Evolutionary conservation across 2,797 vertebrate genomes (phyloP), one percentile per base, ranked within the genome.

Genomic region (Cottoperca gobio): DNA sequence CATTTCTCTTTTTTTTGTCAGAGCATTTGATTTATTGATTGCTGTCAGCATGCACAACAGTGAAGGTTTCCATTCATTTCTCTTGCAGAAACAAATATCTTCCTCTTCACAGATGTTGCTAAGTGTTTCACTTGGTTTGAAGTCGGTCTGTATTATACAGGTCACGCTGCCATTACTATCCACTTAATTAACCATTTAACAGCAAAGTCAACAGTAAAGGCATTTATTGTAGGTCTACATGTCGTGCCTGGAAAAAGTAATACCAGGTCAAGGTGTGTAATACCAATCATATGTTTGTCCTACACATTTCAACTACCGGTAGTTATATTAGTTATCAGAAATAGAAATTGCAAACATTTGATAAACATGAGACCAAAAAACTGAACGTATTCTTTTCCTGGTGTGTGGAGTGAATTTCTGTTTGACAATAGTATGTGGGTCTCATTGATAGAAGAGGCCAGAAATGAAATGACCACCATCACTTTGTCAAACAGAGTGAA

Each of bases 151-250:
- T 45, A 50, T 39, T 14, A 33, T 37, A 39, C 45, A 54, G 66
- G 35, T 66, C 35, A 39, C 50, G 8, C 37, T 62, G 23, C n/a
- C 45, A 35, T 53, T 33, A 76, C 17, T 10, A 10, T n/a, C 19
- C 63, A 53, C 28, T 48, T 73, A 46, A 63, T 63, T 54, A 73
- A 35, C 31, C 4, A 6, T 55, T 66, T 58, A 40, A 8, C 6
- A 40, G 16, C 13, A 46, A 19, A 63, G 58, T 46, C 3, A 2
- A 21, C 33, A 9, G 12, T 70, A 26, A 40, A 35, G 55, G 63
- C 68, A 58, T 68, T 52, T 24, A 63, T 12, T 3, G 35, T 50
- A 42, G 31, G 31, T 66, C 16, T 26, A 21, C 16, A 16, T 31
- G 40, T n/a, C 0, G 1, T 46, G 10, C 16, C 21, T 23, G 14